Base-by-base conservation (phyloP, 2,888 invertebrate species). In the Tanypteryx hageni region DNA sequence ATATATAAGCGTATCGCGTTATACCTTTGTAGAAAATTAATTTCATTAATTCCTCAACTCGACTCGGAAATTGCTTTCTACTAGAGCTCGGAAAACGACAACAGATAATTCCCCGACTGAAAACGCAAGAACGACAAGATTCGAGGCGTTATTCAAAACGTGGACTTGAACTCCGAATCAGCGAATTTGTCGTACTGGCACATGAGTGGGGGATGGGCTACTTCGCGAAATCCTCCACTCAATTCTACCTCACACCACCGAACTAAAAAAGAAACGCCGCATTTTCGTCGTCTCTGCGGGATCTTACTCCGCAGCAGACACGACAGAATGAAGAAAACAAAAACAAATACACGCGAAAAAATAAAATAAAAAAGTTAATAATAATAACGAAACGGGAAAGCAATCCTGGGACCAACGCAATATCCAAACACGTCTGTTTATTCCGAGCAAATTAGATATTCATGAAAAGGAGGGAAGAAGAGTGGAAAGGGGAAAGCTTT, bases 371-470 rank as follows among this genome's bases (percentile, higher is more conserved):
- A n/a, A 64, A 18, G n/a, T n/a, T n/a, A 5, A n/a, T 64, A 64
- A n/a, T 16, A n/a, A n/a, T 7, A 64, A 14, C 61, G 31, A 57
- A 84, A 84, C 84, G 84, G 76, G 18, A 76, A 76, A 57, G 84
- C 57, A 84, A 44, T 56, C 18, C 84, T 56, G 85, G 56, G 64
- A 56, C 14, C 31, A 31, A 89, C 11, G 89, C 10, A n/a, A 10
- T 64, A 89, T 61, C 89, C 89, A 64, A 89, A 89, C 89, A 64
- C 64, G 61, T 64, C 64, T 89, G 89, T 89, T 89, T 89, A 89
- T 89, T 89, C 89, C 89, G 89, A 61, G 64, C 89, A 89, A 89
- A 89, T 89, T 89, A 89, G 89, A 44, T 89, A 89, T 89, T 89
- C 89, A 89, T 89, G 89, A 89, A 61, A 61, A 89, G 44, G 64